Evolutionary conservation across 2,888 invertebrate species (phyloP), one percentile per base, ranked within the genome.

Genomic region (Dryocosmus kuriphilus): DNA sequence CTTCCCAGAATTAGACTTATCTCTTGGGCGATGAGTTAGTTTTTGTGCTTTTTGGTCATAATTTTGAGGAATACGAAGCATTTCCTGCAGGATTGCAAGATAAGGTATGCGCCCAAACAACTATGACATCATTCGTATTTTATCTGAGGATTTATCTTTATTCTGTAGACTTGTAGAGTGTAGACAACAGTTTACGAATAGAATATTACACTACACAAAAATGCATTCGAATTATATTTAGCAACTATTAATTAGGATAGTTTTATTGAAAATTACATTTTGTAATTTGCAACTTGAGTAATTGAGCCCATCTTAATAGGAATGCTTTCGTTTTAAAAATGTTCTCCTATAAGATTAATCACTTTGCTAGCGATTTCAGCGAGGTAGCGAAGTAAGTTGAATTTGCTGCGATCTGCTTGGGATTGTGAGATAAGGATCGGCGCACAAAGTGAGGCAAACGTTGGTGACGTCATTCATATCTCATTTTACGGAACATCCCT

Each of bases 401-500:
- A 71, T 71, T 71, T 71, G 30, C 46, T 71, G 27, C 51, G 30
- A 71, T 51, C 51, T 71, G 51, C 71, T 51, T 71, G n/a, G 27
- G 19, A 71, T 71, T 51, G 9, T 30, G 9, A 32, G 71, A 71
- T 71, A 71, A 51, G 46, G 71, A 71, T 71, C 71, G 14, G 14
- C n/a, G 51, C 51, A 71, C 71, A 71, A 71, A 46, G 46, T 71
- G 51, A 71, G 71, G 71, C 71, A 71, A 41, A 27, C 46, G 51
- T 71, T 71, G 71, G 51, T 71, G 71, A 71, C 71, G 71, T 51
- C 51, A 71, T 51, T 30, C 51, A 71, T 30, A 51, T 71, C 71
- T 71, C 51, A 71, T 30, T 51, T 71, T 51, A 51, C n/a, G 51
- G 30, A 71, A 51, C 71, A 46, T 71, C 30, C 51, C 71, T 19